Evolutionary conservation across 2,888 invertebrate genomes (phyloP), one percentile per base, ranked within the genome.

Genomic region (Andricus curvator): DNA sequence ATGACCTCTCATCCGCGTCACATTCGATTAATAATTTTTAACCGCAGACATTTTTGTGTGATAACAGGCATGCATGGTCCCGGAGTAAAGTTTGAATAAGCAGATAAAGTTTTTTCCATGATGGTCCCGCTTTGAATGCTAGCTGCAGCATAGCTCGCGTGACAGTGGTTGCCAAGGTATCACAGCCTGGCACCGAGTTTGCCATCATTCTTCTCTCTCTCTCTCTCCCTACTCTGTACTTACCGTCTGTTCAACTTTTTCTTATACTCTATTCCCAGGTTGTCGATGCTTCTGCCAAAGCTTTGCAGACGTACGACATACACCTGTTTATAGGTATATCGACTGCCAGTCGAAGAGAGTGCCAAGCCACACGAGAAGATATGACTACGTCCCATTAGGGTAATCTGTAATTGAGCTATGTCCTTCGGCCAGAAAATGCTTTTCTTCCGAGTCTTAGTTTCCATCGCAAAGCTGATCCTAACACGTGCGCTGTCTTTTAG

Each of bases 111-210:
- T 85, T 87, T 85, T 82, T 77, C 79, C 78, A 78, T 82, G 80
- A 84, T 83, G 84, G 70, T 85, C 86, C 83, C 83, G 82, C 86
- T 85, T 85, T 82, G 33, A 80, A 83, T 62, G 76, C 78, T 77
- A 79, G 78, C 78, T 84, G 76, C 65, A 78, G 80, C 67, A 81
- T 81, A 80, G 82, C 86, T 91, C 88, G 91, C 90, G 90, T 89
- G 92, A 90, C 93, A 93, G 93, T 93, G 89, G 91, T 89, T 87
- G 84, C 88, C 92, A 93, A 74, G 94, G 88, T 88, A 92, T 93
- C 93, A 87, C 91, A 89, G 93, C 94, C 95, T 94, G 95, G 95
- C 91, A 95, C 94, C 92, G 90, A 93, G 84, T 91, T 93, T 92
- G 93, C 89, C 88, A 88, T 91, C 90, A 91, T 89, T 89, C 90